Evolutionary conservation across 2,113 vertebrate genomes (phyloP), one percentile per base, ranked within the genome.

Genomic region (Mus spicilegus): DNA sequence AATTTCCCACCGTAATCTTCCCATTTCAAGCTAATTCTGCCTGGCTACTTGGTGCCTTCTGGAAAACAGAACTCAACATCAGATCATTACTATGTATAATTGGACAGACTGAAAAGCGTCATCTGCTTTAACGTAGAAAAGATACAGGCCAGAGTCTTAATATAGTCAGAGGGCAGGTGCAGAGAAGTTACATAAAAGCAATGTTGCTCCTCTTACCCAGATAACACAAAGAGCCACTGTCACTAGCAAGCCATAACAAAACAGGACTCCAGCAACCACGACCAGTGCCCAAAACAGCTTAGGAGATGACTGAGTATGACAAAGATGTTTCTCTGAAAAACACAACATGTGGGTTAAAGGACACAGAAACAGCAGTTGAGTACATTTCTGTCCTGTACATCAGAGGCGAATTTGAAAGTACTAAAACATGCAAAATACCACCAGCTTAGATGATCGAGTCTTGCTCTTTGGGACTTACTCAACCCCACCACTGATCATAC

Each of bases 171-270:
- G 87, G n/a, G 9, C 13, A 72, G n/a, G 7, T 46, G 14, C 49
- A 49, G 77, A 75, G 92, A 95, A 56, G 46, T 89, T 61, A 77
- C 30, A 46, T 91, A 39, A 91, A 95, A 80, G 3, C 42, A 86
- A 20, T 24, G 30, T 33, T 67, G 92, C 7, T 70, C 98, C 96
- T 97, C 99, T 99, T 99, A 99, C 99, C 99, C 98, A 98, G 89
- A 94, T 98, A 95, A 78, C 91, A 96, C 51, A 85, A 96, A 98
- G 97, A 96, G 77, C 72, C 95, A 97, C 72, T 1, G 99, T 99
- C 85, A 97, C 88, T 77, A 98, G 19, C 56, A 97, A 87, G 70
- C 98, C 98, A 93, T 99, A 99, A 95, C 98, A 93, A 94, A 76
- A 46, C 86, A 98, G 95, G 96, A 98, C 63, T 97, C 96, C 98